Evolutionary conservation across 2,888 invertebrate species (phyloP), one percentile per base, ranked within the genome.

Genomic region (Periphyllus acericola): DNA sequence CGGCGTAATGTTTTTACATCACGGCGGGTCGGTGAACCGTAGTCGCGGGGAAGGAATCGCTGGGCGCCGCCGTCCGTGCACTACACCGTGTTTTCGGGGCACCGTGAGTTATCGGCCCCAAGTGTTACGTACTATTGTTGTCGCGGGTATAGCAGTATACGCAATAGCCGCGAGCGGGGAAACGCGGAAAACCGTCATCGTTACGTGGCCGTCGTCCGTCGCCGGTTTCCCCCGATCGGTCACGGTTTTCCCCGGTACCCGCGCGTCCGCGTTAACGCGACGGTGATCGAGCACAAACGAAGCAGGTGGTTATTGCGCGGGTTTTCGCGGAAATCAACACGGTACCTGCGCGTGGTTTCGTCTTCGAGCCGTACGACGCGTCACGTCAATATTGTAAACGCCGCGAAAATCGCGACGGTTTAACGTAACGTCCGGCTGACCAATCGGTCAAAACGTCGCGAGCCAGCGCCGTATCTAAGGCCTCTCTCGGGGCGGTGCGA

Each of bases 171-270:
- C n/a, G 14, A 29, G 17, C 46, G 36, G 76, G 29, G 71, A 72
- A 79, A 86, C 68, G 79, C 85, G 79, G 71, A 86, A 85, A 86
- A 86, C 85, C 55, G 6, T 60, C 52, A 3, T 46, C n/a, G 52
- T 86, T 14, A 72, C 46, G 46, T 46, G 46, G 46, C 14, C 36
- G n/a, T 36, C 46, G 46, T 46, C 79, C 29, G 21, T 36, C 46
- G 32, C 46, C 75, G 46, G 14, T 85, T 85, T 85, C n/a, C 29
- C 55, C 34, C 68, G 52, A 86, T 79, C 34, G 46, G 85, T 78
- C 85, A 40, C 68, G 46, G 85, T 79, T 86, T 86, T 86, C 78
- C 79, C 52, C 83, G 75, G 29, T 36, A 14, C n/a, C n/a, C 60
- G 79, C 17, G 32, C 21, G 32, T n/a, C 66, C 21, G 32, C n/a